Base-by-base conservation (phyloP, 2,113 vertebrate genomes). In the Cettia cetti region DNA sequence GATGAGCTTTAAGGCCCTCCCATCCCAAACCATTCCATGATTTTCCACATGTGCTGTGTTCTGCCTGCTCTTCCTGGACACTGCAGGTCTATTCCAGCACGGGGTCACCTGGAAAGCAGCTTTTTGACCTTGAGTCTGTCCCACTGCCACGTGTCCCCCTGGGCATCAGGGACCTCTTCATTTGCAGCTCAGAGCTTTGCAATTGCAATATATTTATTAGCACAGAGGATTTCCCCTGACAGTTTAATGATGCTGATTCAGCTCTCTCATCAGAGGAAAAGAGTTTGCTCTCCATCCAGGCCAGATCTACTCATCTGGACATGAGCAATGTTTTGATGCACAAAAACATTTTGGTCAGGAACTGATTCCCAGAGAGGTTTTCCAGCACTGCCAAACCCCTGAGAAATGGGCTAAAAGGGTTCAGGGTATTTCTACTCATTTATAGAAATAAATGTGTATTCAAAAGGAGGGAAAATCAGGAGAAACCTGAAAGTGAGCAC, bases 31-130 rank as follows among this genome's bases (percentile, higher is more conserved):
- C 39, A 39, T 13, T 18, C 76, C 57, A 18, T 12, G 26, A 27
- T 42, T 83, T 70, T 49, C 60, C 7, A 0, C 0, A 0, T 35
- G 11, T 15, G 39, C 49, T 37, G 17, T 2, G 7, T 49, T 30
- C 37, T 72, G 26, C 42, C 52, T 23, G 31, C 31, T 54, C 83
- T 40, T 24, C 31, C 15, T 39, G 85, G 75, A 8, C 57, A 11
- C 21, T 6, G 14, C 42, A 42, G 65, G 27, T 65, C 81, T 33
- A 30, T n/a, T 27, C 27, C 26, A 31, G 54, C 44, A 7, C 4
- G 1, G 7, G 56, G 14, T 14, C 47, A 26, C 4, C 21, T 65
- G 83, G 44, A 50, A 64, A 82, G 54, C 60, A 84, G 53, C 35
- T 64, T 44, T 85, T 12, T 54, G 27, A 4, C 77, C 68, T 33